These are phyloP conservation scores for Rallus limicola DNA, from an alignment of 2,113 vertebrate species.

Conservation along the genomic window DNA sequence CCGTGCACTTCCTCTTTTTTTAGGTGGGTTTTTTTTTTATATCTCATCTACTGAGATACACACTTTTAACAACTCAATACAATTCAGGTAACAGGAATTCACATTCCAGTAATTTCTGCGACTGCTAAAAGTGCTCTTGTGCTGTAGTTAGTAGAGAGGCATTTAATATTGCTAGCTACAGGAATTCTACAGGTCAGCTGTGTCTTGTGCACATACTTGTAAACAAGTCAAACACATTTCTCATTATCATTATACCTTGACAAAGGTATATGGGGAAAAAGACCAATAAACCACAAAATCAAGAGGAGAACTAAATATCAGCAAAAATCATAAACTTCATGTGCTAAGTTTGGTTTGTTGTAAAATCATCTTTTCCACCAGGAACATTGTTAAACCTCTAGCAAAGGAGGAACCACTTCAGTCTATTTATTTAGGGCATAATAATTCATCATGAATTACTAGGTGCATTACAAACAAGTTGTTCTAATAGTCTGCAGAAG, in stretches of 20 bases:
- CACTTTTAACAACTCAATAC: conserved; percentile 31
- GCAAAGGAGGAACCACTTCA: conserved; percentile 32
- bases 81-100: conserved; percentile 71
- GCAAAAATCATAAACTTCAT: background rate
- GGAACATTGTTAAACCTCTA: conserved; percentile 39
- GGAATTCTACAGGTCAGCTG: background rate
- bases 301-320: background rate
- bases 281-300: background rate
- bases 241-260: background rate
- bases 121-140: conserved; percentile 52
- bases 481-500: background rate
- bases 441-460: background rate
- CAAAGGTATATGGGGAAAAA: background rate
- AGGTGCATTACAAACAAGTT: background rate
- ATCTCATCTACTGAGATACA: conserved; percentile 32
- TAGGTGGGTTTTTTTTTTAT: background rate
- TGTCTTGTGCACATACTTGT: background rate
- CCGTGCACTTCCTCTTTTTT: background rate
- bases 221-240: conserved; percentile 20
- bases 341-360: background rate
- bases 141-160: background rate
- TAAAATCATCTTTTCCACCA: conserved; percentile 4
- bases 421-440: background rate
- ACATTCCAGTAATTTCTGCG: conserved; percentile 67
- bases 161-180: background rate